Base-by-base conservation (phyloP, 2,888 invertebrate species). In the Epistrophe grossulariae region DNA sequence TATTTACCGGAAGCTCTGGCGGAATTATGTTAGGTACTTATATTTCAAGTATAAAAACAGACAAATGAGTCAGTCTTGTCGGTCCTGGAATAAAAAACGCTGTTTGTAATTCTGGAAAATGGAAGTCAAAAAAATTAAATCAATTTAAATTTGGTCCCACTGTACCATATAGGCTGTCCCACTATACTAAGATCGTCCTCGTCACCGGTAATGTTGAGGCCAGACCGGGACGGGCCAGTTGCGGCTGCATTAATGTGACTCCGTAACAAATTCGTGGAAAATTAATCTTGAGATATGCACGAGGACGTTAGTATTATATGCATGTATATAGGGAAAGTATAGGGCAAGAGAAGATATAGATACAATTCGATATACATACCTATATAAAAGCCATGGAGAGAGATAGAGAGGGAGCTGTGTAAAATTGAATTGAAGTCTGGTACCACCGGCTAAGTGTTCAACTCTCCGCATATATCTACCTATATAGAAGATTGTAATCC, bases 191-290 rank as follows among this genome's bases (percentile, higher is more conserved):
- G 1, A 9, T 17, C 4, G 9, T 84, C 59, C 60, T 68, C 85
- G 70, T 70, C 70, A 85, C 62, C 82, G 66, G 60, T 73, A 66
- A 60, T 40, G 40, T 35, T 48, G 40, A 57, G 48, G 48, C 50
- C 45, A 19, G 35, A 28, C 55, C 31, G 71, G 64, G 31, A 55
- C 70, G 64, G 57, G 62, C 38, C 71, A 68, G 77, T 78, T 70
- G 81, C 68, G 70, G 85, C 68, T 73, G 60, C 71, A 76, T 82
- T 87, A 74, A 68, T 52, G 84, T 78, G 79, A 84, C 87, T 87
- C 89, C 88, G 64, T 85, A 89, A 84, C 89, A 84, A 89, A 89
- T 89, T 89, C 89, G 88, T 77, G 88, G 88, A 89, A 89, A 89
- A 89, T 89, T 88, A 89, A 89, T 89, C 88, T 88, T 88, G 70